Evolutionary conservation across 2,113 vertebrate genomes (phyloP).

Genomic region (Daphoenositta chrysoptera): DNA sequence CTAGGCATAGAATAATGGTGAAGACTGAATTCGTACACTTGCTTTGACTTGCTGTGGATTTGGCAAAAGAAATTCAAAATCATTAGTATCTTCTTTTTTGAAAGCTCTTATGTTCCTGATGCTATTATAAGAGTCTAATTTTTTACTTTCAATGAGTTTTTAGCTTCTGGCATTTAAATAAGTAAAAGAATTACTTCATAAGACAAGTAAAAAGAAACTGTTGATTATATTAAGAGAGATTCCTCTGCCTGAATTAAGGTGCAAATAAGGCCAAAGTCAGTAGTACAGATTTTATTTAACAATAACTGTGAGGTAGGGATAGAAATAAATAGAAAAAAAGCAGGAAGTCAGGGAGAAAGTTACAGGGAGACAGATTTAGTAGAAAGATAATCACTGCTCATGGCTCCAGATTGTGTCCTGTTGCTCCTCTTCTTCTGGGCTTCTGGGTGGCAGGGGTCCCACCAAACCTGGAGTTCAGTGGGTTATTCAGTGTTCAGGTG

Average conservation of each 20-base stretch:
- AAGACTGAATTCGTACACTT: background rate
- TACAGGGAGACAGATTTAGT: background rate
- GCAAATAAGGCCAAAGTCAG: background rate
- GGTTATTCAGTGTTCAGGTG: background rate
- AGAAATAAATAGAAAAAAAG: background rate
- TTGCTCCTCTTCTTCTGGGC: background rate
- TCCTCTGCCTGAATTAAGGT: background rate
- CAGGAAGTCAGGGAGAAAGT: background rate
- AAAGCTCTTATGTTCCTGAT: background rate
- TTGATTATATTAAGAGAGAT: background rate
- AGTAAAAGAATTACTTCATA: background rate
- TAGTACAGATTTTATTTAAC: background rate
- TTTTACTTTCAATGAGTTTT: background rate
- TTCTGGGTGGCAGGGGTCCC: background rate
- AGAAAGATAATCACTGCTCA: background rate
- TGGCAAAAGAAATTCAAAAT: background rate
- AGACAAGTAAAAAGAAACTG: background rate
- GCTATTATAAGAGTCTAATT: background rate
- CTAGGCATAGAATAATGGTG: background rate
- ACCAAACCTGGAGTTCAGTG: background rate
- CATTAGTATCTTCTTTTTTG: background rate
- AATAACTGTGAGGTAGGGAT: background rate
- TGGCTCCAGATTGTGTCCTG: background rate
- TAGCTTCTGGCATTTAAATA: background rate
- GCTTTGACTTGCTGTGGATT: background rate